Base-by-base conservation (phyloP, 2,113 vertebrate species). In the Etia nguti region DNA sequence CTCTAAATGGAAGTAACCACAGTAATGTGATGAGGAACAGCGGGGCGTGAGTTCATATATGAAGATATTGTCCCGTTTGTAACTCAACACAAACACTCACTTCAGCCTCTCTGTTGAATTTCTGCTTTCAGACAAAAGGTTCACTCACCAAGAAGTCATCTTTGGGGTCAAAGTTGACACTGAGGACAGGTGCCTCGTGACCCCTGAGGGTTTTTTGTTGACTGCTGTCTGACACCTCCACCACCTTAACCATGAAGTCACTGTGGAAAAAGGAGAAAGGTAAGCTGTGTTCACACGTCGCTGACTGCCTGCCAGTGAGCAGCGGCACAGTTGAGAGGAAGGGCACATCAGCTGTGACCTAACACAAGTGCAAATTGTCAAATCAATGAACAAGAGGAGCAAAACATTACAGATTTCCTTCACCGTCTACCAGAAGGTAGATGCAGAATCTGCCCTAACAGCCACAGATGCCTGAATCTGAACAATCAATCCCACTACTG, bases 181-280 rank as follows among this genome's bases (percentile, higher is more conserved):
- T 99, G 89, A 99, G 93, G 57, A 99, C 96, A 18, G 99, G 98
- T 2, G 98, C 98, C 3, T 97, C 96, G 0, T 99, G 99, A 34
- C 99, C 99, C 83, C 98, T 96, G 29, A 99, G 96, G 0, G 98
- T 98, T 92, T 98, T 98, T 96, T 99, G 98, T 81, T 97, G 97
- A 94, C 98, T 98, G 95, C 97, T 98, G 92, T 99, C 98, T 6
- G 93, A n/a, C 89, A 99, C 97, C 83, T 98, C 97, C 92, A 99
- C 97, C 83, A 99, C 96, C 94, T 99, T 99, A 85, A 99, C 95
- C 95, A 99, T 86, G 87, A 99, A 99, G 94, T 99, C 98, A 93
- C 99, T 99, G 93, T 10, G 89, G 89, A 34, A 59, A 31, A 65
- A 10, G 18, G 22, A 68, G 29, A 38, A 56, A 26, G 60, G 6